A percentile compares a stretch with the other conserved stretches of the same genome.
These are phyloP conservation scores for Diorhabda elongata DNA, from an alignment of 1,140 invertebrate species.

Conservation along the genomic window DNA sequence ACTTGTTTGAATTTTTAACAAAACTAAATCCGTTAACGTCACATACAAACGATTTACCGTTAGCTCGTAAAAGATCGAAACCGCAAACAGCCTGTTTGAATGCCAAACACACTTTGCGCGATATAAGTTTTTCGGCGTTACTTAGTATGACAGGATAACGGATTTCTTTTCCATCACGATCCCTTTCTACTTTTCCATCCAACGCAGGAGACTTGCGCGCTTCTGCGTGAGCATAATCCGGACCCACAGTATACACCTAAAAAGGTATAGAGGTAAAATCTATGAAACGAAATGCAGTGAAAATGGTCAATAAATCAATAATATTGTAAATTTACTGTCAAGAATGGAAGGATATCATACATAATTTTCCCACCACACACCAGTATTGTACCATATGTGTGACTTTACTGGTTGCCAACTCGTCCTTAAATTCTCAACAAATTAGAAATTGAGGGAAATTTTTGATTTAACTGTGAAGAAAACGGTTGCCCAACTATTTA, in stretches of 20 bases:
- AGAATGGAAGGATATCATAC: too few species aligned
- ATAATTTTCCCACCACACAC: too few species aligned
- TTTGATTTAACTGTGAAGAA: too few species aligned
- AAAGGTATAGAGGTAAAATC: not conserved
- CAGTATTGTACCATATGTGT: too few species aligned
- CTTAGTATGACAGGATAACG: conserved; percentile 97
- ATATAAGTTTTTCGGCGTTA: conserved; percentile 98
- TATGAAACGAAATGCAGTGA: too few species aligned
- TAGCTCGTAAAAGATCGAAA: conserved; percentile 82
- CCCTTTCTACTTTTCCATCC: conserved; percentile 97
- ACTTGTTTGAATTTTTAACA: conserved; percentile 99
- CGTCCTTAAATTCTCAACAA: too few species aligned
- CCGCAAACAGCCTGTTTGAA: conserved; percentile 99
- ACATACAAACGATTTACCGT: conserved; percentile 95
- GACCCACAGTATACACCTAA: conserved; percentile 90
- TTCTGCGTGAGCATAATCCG: conserved; percentile 99
- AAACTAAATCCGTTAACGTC: conserved; percentile 99
- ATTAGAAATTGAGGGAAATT: too few species aligned
- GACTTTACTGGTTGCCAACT: too few species aligned
- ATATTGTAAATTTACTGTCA: too few species aligned
- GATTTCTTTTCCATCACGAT: conserved; percentile 98
- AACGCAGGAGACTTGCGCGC: conserved; percentile 96
- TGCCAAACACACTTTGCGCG: conserved; percentile 93
- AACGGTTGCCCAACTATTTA: too few species aligned
- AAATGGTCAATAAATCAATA: too few species aligned